phyloP scores from a whole-genome alignment of 2,888 invertebrate genomes.

The Cacoxenus indagator region DNA sequence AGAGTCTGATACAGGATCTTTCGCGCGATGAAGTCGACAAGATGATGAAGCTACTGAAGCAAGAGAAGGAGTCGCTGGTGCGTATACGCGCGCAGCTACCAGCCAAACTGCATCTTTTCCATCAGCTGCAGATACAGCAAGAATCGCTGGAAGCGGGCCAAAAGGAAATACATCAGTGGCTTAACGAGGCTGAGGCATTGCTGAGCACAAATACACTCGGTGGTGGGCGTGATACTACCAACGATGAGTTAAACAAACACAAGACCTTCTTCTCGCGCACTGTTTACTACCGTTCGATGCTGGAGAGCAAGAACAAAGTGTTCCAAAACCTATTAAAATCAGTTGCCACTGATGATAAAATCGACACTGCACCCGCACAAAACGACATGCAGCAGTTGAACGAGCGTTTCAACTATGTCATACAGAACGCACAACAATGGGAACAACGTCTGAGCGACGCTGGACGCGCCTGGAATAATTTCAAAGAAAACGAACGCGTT shows the following conservation, averaged over 20 bases:
- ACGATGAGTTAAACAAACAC: conserved; percentile 83
- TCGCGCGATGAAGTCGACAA: conserved; percentile 91
- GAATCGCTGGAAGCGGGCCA: conserved; percentile 91
- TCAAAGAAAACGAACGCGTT: conserved; percentile 81
- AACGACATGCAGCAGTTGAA: conserved; percentile 84
- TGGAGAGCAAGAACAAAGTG: conserved; percentile 95
- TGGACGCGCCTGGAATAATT: conserved; percentile 87
- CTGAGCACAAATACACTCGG: conserved; percentile 75
- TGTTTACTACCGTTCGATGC: conserved; percentile 91
- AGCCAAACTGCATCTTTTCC: conserved; percentile 83
- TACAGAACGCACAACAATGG: conserved; percentile 81
- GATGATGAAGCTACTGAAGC: conserved; percentile 89
- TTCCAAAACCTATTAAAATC: conserved; percentile 87
- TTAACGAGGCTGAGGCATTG: conserved; percentile 85
- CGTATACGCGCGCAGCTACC: conserved; percentile 87
- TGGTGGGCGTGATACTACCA: conserved; percentile 80
- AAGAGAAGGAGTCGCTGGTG: conserved; percentile 90
- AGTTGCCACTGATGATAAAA: conserved; percentile 81
- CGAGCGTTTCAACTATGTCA: conserved; percentile 85
- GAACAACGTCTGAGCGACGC: conserved; percentile 86
- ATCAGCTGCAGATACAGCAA: conserved; percentile 88
- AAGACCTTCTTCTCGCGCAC: conserved; percentile 90
- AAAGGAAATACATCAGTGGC: conserved; percentile 87
- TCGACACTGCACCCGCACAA: conserved; percentile 80
- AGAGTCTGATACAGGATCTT: conserved; percentile 89